Conservation (phyloP, 1,140 invertebrate genomes). For the Sarcophaga peregrina region DNA sequence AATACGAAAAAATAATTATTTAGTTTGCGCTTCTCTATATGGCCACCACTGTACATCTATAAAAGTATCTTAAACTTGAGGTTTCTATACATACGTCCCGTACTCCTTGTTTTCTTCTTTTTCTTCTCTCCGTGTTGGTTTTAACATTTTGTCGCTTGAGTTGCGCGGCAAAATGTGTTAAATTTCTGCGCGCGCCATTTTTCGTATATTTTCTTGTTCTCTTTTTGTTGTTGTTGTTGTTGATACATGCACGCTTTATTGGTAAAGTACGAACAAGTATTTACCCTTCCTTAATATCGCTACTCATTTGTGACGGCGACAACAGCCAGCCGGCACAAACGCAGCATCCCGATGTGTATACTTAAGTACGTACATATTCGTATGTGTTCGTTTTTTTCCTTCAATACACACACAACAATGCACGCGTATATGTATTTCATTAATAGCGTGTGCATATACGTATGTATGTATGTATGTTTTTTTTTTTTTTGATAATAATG, state of each 20-base stretch:
- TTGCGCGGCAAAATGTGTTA: conserved; percentile 39
- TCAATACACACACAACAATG: not conserved
- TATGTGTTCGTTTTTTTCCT: not conserved
- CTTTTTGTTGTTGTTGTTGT: not conserved
- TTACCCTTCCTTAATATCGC: conserved; percentile 3
- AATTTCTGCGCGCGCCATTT: conserved; percentile 38
- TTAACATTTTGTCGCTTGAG: conserved; percentile 39
- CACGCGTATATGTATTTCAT: too few relatives aligned
- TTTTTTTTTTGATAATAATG: too few relatives aligned
- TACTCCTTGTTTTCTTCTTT: too few relatives aligned
- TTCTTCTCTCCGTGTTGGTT: not conserved
- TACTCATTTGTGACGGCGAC: not conserved
- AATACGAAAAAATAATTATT: too few relatives aligned
- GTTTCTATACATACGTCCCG: too few relatives aligned
- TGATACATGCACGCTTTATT: not conserved
- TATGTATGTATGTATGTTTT: too few relatives aligned
- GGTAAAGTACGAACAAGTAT: too few relatives aligned
- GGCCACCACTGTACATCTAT: too few relatives aligned
- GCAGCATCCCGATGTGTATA: not conserved
- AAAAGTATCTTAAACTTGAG: too few relatives aligned
- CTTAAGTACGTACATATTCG: not conserved
- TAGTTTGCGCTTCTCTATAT: too few relatives aligned
- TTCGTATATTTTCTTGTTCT: not conserved
- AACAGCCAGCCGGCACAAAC: not conserved
- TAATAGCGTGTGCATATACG: too few relatives aligned